phyloP scores from a whole-genome alignment of 2,888 invertebrate species.

The Dicranocentrus wangi region DNA sequence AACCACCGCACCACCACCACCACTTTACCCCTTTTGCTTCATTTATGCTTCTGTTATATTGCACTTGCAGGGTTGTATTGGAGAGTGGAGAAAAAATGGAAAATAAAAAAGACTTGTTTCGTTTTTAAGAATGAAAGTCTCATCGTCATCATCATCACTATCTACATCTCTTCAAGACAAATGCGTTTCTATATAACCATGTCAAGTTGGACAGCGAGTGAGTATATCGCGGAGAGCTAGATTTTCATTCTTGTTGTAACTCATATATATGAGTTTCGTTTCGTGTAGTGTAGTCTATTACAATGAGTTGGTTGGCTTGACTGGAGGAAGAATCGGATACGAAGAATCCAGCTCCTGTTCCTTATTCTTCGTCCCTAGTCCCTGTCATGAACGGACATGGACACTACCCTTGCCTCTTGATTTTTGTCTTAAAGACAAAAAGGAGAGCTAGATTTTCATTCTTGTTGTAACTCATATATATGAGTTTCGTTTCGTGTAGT shows the following conservation, averaged over 20 bases:
- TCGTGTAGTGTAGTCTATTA: not conserved
- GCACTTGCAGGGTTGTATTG: slow-evolving; percentile 4
- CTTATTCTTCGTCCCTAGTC: not conserved
- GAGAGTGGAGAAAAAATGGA: not conserved
- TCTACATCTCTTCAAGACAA: slow-evolving; percentile 4
- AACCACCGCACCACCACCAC: slow-evolving; percentile 5
- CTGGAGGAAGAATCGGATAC: not conserved
- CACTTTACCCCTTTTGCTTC: slow-evolving; percentile 15
- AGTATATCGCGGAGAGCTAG: no score
- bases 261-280: not conserved
- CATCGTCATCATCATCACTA: slow-evolving; percentile 6
- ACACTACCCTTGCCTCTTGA: slow-evolving; percentile 23
- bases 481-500: not conserved
- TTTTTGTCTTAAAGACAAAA: slow-evolving; percentile 1
- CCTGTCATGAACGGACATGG: slow-evolving; percentile 22
- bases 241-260: not conserved
- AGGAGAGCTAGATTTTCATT: not conserved
- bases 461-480: not conserved
- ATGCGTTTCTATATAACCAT: no score
- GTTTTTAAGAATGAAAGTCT: slow-evolving; percentile 25
- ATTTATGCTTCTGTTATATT: not conserved
- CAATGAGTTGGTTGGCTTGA: no score
- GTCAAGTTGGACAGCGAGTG: no score
- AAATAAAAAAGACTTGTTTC: slow-evolving; percentile 19
- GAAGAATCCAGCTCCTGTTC: slow-evolving; percentile 26